Evolutionary conservation across 2,888 invertebrate species (phyloP).

Genomic region (Athalia cordata): DNA sequence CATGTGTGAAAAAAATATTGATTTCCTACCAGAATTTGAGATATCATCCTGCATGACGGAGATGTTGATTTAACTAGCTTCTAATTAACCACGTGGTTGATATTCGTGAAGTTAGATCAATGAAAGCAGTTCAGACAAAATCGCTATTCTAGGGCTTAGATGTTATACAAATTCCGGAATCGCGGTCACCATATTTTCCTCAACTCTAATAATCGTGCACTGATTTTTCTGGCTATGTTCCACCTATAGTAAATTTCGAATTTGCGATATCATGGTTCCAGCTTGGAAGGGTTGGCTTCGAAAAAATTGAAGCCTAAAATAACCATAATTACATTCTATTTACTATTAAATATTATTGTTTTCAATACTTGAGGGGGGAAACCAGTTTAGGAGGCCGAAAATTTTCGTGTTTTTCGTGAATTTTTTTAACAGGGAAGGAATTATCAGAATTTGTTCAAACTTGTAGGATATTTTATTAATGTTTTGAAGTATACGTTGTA

Average conservation of each 20-base stretch:
- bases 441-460: too few species aligned
- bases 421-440: too few species aligned
- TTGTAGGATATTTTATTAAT: constrained; percentile 7
- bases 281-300: neutral
- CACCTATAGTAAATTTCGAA: neutral
- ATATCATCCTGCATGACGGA: neutral
- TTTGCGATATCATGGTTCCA: neutral
- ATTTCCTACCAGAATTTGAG: neutral
- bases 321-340: neutral
- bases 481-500: constrained; percentile 3
- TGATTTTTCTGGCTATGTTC: neutral
- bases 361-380: too few species aligned
- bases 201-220: neutral
- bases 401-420: too few species aligned
- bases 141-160: neutral
- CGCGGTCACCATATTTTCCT: neutral
- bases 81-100: neutral
- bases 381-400: too few species aligned
- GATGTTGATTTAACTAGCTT: neutral
- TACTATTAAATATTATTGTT: neutral
- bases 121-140: neutral
- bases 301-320: neutral
- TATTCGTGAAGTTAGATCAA: neutral
- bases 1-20: too few species aligned
- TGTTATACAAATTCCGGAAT: neutral